Evolutionary conservation across 2,113 vertebrate species (phyloP).

Genomic region (Salminus brasiliensis): DNA sequence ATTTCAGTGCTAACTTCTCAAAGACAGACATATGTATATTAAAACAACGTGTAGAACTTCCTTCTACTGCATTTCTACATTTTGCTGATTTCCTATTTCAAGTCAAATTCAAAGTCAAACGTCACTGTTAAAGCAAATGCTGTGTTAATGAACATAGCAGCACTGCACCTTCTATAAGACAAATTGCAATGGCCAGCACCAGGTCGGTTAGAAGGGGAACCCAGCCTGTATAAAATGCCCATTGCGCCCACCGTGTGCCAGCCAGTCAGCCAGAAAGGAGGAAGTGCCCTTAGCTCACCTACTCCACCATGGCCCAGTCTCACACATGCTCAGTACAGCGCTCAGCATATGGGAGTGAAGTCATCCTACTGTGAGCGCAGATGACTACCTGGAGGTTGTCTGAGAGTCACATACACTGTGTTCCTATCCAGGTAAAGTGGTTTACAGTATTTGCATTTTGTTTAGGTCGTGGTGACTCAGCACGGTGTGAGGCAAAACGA

Average conservation of each 20-base stretch:
- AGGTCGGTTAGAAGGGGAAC: background rate
- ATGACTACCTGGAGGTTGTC: constrained; percentile 32
- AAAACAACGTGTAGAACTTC: too few relatives aligned
- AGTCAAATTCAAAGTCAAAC: background rate
- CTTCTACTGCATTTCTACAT: too few relatives aligned
- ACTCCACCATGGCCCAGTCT: background rate
- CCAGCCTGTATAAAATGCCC: background rate
- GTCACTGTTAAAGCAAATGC: too few relatives aligned
- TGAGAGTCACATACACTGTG: constrained; percentile 19
- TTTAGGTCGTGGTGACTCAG: background rate
- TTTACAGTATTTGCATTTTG: constrained; percentile 4
- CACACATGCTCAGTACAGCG: constrained; percentile 7
- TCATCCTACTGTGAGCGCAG: constrained; percentile 40
- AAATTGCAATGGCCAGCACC: background rate
- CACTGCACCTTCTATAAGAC: background rate
- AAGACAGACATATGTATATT: too few relatives aligned
- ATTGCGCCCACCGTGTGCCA: background rate
- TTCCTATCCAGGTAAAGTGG: constrained; percentile 5
- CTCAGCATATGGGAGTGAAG: constrained; percentile 24
- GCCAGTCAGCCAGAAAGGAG: background rate
- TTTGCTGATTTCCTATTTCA: too few relatives aligned
- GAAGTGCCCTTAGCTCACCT: constrained; percentile 16
- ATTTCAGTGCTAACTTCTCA: too few relatives aligned
- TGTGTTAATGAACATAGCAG: background rate
- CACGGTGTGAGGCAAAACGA: constrained; percentile 6